Conservation (phyloP, 2,797 vertebrate species). For the Neopelma chrysocephalum region DNA sequence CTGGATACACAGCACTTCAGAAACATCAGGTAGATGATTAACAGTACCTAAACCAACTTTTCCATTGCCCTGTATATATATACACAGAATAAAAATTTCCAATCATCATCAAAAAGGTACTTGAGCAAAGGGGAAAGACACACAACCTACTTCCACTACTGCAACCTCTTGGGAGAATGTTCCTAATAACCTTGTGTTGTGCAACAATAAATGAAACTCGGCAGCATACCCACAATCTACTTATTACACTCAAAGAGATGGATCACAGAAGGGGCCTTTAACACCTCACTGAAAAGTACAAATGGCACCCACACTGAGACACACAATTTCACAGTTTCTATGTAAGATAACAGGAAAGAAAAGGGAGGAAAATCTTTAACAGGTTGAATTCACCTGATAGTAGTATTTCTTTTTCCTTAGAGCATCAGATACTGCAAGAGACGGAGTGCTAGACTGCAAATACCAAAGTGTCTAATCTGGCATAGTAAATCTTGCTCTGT, state of each 20-base stretch:
- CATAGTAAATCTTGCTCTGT: not conserved
- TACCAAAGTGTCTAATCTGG: not conserved
- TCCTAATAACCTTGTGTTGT: not conserved
- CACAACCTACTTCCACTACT: not conserved
- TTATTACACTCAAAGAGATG: not conserved
- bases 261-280: not conserved
- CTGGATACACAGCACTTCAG: not conserved
- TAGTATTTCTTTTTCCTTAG: not conserved
- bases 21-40: not conserved
- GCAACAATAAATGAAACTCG: not conserved
- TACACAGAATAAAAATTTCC: not conserved
- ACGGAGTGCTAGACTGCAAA: not conserved
- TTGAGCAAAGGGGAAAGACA: not conserved
- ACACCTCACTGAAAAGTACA: not conserved
- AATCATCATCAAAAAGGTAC: not conserved
- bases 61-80: not conserved
- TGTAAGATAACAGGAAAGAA: not conserved
- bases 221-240: not conserved
- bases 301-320: not conserved
- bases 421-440: not conserved
- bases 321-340: not conserved
- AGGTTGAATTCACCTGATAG: not conserved
- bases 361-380: not conserved
- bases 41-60: not conserved
- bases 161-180: not conserved